A percentile compares a stretch with the other conserved stretches of the same genome.
Evolutionary conservation across 2,797 vertebrate species (phyloP).

Genomic region (Cercopithecus mitis): DNA sequence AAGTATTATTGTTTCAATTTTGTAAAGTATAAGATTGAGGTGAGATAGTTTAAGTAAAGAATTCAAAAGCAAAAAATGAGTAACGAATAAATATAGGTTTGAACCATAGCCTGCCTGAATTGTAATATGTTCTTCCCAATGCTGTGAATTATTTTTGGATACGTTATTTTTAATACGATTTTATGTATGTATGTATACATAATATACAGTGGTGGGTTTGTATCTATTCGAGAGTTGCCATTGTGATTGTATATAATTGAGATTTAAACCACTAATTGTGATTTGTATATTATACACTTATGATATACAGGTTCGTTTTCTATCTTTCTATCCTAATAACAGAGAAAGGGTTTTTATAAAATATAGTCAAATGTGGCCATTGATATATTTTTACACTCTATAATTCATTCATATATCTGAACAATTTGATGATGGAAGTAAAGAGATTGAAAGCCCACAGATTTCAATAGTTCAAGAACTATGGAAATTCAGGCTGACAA

Average conservation of each 20-base stretch:
- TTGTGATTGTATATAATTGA: not conserved
- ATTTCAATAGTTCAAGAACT: not conserved
- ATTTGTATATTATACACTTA: not conserved
- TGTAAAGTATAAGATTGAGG: not conserved
- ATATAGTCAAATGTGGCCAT: not conserved
- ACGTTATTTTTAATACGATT: not conserved
- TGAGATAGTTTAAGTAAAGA: not conserved
- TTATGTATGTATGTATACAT: not conserved
- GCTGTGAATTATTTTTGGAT: not conserved
- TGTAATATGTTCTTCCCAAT: not conserved
- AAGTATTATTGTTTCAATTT: not conserved
- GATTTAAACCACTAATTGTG: not conserved
- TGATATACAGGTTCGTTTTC: not conserved
- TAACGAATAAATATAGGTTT: not conserved
- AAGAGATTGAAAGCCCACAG: not conserved
- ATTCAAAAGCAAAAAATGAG: not conserved
- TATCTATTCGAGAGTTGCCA: not conserved
- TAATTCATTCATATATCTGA: not conserved
- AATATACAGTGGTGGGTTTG: not conserved
- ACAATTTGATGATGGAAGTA: not conserved
- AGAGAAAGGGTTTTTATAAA: not conserved
- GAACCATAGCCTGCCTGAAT: not conserved
- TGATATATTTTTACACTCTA: not conserved
- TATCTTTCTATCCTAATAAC: not conserved
- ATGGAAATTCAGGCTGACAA: not conserved